Conservation (phyloP, 2,888 invertebrate genomes). For the Phaonia tiefii region DNA sequence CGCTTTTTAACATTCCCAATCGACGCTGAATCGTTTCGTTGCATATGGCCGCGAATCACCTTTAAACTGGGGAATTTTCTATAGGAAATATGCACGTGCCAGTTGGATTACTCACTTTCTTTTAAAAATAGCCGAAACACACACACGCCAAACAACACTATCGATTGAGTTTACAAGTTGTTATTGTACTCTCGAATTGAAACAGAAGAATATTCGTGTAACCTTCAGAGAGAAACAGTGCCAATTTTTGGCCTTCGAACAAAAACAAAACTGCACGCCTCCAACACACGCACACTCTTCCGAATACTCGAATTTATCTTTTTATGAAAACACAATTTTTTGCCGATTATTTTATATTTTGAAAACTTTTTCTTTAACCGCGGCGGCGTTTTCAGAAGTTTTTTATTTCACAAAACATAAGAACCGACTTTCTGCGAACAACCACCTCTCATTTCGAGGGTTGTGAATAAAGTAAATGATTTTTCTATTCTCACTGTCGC, state of each 20-base stretch:
- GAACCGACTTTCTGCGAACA: constrained; percentile 54
- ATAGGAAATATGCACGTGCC: constrained; percentile 21
- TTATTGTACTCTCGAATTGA: neutral
- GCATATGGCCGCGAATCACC: neutral
- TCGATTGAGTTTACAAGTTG: neutral
- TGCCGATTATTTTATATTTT: constrained; percentile 29
- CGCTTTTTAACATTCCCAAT: too few species aligned
- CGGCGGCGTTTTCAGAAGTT: constrained; percentile 25
- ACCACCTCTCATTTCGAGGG: constrained; percentile 56
- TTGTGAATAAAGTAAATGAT: constrained; percentile 57
- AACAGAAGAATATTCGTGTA: neutral
- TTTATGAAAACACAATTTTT: neutral
- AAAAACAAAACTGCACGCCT: too few species aligned
- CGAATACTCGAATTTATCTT: constrained; percentile 14
- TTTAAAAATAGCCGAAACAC: constrained; percentile 35
- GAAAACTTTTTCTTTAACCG: neutral
- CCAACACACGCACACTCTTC: too few species aligned
- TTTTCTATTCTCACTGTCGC: constrained; percentile 53
- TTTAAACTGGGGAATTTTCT: too few species aligned
- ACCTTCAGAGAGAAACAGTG: too few species aligned
- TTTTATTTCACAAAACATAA: constrained; percentile 21
- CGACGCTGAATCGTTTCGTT: neutral
- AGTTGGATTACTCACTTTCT: constrained; percentile 44
- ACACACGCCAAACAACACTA: neutral
- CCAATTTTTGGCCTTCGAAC: too few species aligned